Conservation (phyloP, 1,140 invertebrate species). For the Zaprionus africanus region DNA sequence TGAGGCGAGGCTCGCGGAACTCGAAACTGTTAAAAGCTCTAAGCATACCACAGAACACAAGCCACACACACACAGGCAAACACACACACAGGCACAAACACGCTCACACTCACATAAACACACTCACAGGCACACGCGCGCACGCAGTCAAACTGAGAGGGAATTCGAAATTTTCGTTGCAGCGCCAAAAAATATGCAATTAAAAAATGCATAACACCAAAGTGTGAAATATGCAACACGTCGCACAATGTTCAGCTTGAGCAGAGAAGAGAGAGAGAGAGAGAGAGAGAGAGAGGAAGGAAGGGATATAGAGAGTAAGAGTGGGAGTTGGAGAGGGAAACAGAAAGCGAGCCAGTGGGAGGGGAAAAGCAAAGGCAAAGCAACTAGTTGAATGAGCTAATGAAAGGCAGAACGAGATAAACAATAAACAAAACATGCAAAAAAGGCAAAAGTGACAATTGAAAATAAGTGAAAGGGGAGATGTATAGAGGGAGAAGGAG, state of each 20-base stretch:
- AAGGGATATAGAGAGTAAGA: neutral
- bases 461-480: neutral
- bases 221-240: slow-evolving; percentile 12
- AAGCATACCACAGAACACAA: slow-evolving; percentile 33
- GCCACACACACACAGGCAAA: neutral
- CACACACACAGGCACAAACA: neutral
- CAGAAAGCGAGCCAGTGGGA: neutral
- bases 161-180: slow-evolving; percentile 4
- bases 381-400: slow-evolving; percentile 28
- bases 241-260: neutral
- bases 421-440: neutral
- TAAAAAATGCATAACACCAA: slow-evolving; percentile 31
- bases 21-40: slow-evolving; percentile 33
- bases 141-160: neutral
- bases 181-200: slow-evolving; percentile 11
- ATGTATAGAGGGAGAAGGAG: neutral
- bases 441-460: neutral
- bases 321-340: neutral
- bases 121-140: neutral
- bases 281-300: neutral
- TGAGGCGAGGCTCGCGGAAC: neutral
- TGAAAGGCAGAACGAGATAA: neutral
- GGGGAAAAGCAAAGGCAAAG: neutral
- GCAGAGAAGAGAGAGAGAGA: neutral
- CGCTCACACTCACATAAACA: neutral